Conservation (phyloP, 1,140 invertebrate genomes). For the Anoplolepis gracilipes region DNA sequence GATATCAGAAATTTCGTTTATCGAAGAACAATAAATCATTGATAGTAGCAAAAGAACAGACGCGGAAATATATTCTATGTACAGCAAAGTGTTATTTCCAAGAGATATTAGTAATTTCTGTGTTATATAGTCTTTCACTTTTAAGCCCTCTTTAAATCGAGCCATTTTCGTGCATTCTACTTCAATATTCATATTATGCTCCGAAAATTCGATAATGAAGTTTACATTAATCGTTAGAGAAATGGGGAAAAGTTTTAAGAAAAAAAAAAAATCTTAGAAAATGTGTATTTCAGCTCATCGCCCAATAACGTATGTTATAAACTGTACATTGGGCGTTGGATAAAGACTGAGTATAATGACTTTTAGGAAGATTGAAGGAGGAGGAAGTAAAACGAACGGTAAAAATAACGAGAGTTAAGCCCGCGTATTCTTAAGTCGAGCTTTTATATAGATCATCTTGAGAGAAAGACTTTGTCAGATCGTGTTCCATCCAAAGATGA, state of each 20-base stretch:
- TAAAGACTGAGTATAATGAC: slow-evolving; percentile 73
- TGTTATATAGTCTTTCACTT: background rate
- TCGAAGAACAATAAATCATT: background rate
- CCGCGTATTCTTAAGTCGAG: slow-evolving; percentile 65
- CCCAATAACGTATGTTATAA: slow-evolving; percentile 31
- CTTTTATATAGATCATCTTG: slow-evolving; percentile 63
- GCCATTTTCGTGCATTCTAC: background rate
- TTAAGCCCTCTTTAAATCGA: background rate
- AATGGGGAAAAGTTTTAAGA: slow-evolving; percentile 13
- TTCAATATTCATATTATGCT: background rate
- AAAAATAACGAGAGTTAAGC: slow-evolving; percentile 54
- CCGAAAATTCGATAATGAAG: slow-evolving; percentile 14
- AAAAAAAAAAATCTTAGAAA: slow-evolving; percentile 48
- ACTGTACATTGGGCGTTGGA: slow-evolving; percentile 48
- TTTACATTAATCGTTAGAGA: slow-evolving; percentile 9
- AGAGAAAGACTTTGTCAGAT: slow-evolving; percentile 63
- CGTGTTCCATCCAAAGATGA: slow-evolving; percentile 64
- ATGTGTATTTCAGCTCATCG: slow-evolving; percentile 63
- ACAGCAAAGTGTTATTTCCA: background rate
- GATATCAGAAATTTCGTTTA: slow-evolving; percentile 41
- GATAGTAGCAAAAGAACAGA: background rate
- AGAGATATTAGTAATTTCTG: slow-evolving; percentile 6
- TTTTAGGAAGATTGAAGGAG: slow-evolving; percentile 24
- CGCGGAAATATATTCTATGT: background rate
- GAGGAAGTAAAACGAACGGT: slow-evolving; percentile 27